These are phyloP conservation scores for Willisornis vidua DNA, from an alignment of 2,113 vertebrate species.

Conservation along the genomic window DNA sequence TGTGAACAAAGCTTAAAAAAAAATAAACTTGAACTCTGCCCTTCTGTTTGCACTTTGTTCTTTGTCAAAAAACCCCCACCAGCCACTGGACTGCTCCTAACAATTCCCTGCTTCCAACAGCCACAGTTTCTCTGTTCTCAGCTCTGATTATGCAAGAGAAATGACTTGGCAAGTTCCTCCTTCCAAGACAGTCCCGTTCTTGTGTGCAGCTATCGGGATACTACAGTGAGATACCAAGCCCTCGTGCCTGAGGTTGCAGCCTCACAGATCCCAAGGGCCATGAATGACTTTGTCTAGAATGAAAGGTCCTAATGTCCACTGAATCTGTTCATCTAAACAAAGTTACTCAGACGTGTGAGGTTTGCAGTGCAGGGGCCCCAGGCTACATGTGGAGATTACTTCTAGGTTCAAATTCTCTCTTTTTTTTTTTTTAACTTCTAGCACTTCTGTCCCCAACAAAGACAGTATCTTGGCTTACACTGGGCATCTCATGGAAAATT, in stretches of 20 bases:
- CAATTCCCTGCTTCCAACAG: neutral
- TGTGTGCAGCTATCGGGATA: neutral
- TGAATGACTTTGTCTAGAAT: neutral
- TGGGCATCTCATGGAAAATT: neutral
- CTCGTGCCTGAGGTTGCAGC: neutral
- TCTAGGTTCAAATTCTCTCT: neutral
- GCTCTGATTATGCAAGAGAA: slow-evolving; percentile 38
- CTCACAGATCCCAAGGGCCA: neutral
- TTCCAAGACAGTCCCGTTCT: neutral
- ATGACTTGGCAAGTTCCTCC: slow-evolving; percentile 63
- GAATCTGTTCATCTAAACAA: neutral
- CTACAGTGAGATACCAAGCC: neutral
- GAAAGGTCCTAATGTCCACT: neutral
- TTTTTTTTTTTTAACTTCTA: neutral
- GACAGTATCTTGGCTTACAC: neutral
- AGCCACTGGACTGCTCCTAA: neutral
- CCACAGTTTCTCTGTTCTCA: neutral
- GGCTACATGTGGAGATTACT: neutral
- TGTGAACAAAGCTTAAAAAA: neutral
- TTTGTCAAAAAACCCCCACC: neutral
- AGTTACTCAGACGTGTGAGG: neutral
- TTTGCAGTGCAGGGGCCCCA: neutral
- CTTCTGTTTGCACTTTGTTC: slow-evolving; percentile 17
- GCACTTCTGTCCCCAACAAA: neutral
- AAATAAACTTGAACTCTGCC: neutral